Conservation (phyloP, 1,140 invertebrate species). For the Eupristina koningsbergeri region DNA sequence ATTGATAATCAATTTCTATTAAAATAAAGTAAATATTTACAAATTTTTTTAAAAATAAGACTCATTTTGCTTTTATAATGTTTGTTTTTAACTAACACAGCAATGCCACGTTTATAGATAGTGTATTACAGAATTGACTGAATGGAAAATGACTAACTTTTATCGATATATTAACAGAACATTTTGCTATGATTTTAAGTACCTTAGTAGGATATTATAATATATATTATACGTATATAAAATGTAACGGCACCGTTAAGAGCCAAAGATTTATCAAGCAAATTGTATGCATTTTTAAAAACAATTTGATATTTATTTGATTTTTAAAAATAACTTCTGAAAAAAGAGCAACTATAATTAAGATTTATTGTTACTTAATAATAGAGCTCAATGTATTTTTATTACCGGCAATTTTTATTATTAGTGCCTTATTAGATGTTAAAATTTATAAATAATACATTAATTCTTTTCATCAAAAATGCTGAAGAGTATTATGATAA, state of each 20-base stretch:
- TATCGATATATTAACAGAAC: conserved; percentile 46
- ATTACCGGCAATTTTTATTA: conserved; percentile 36
- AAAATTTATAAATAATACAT: conserved; percentile 40
- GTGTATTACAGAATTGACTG: conserved; percentile 45
- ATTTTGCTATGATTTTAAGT: conserved; percentile 48
- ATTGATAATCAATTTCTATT: conserved; percentile 35
- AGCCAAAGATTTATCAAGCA: conserved; percentile 56
- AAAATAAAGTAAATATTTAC: conserved; percentile 25
- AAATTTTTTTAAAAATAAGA: conserved; percentile 42
- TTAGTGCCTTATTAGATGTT: conserved; percentile 48
- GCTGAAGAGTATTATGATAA: conserved; percentile 49
- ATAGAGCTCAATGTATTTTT: conserved; percentile 48
- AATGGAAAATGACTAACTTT: conserved; percentile 44
- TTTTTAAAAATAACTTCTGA: conserved; percentile 52
- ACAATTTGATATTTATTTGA: conserved; percentile 49
- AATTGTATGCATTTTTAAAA: conserved; percentile 49
- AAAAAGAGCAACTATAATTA: conserved; percentile 44
- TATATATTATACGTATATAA: conserved; percentile 47
- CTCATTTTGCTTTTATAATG: conserved; percentile 33
- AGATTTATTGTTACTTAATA: conserved; percentile 46
- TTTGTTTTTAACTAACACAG: conserved; percentile 46
- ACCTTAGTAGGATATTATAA: conserved; percentile 48
- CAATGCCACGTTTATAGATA: conserved; percentile 39
- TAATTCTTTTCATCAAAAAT: conserved; percentile 30
- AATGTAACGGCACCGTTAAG: conserved; percentile 51